Conservation (phyloP, 2,888 invertebrate genomes). For the Trichogramma evanescens region DNA sequence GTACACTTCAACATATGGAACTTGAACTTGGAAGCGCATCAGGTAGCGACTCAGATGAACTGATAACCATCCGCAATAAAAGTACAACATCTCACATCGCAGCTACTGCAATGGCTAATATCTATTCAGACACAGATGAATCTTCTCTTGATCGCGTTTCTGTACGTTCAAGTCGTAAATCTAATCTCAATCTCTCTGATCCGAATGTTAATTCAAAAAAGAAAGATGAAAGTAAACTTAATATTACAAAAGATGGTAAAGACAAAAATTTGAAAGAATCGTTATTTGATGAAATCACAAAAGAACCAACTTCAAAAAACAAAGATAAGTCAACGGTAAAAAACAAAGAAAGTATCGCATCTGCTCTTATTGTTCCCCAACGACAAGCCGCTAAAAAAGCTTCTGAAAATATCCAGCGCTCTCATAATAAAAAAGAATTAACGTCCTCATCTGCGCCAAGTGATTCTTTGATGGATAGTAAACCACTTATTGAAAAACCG, state of each 20-base stretch:
- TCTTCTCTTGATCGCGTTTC: constrained; percentile 57
- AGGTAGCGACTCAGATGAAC: constrained; percentile 73
- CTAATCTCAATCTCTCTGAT: constrained; percentile 59
- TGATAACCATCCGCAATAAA: constrained; percentile 57
- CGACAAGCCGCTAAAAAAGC: constrained; percentile 87
- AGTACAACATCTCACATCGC: constrained; percentile 33
- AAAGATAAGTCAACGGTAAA: constrained; percentile 44
- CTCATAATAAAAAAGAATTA: constrained; percentile 44
- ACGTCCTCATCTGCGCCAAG: constrained; percentile 32
- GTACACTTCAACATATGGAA: constrained; percentile 65
- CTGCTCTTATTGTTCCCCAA: constrained; percentile 82
- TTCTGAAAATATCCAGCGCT: constrained; percentile 70
- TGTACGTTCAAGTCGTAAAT: constrained; percentile 52
- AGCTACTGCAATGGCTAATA: constrained; percentile 58
- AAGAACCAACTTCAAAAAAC: constrained; percentile 38
- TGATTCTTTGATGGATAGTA: constrained; percentile 4
- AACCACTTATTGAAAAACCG: constrained; percentile 12
- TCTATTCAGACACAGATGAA: constrained; percentile 78
- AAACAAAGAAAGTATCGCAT: constrained; percentile 56
- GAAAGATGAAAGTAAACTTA: constrained; percentile 47
- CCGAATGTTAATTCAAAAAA: constrained; percentile 42
- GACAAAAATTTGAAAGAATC: constrained; percentile 42
- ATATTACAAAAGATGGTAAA: constrained; percentile 46
- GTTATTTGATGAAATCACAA: constrained; percentile 5
- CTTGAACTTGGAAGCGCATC: constrained; percentile 65